Conservation (phyloP, 2,113 vertebrate species). For the Eurypyga helias region DNA sequence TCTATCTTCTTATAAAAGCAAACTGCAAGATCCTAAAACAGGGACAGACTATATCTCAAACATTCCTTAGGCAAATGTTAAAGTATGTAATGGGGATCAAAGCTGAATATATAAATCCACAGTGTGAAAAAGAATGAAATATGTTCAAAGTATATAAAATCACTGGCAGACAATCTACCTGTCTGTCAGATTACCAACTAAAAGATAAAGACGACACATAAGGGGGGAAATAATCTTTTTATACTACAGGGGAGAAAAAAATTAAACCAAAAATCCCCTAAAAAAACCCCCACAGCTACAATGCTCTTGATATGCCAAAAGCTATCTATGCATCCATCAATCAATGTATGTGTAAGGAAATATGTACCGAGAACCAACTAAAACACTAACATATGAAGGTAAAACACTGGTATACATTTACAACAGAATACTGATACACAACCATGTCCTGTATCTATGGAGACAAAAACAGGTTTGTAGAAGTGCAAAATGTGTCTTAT, state of each 20-base stretch:
- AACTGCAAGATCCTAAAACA: neutral
- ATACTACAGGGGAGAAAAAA: neutral
- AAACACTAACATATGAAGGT: neutral
- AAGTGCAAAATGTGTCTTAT: neutral
- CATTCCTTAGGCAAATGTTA: neutral
- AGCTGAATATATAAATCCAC: neutral
- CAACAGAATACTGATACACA: neutral
- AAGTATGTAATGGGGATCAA: neutral
- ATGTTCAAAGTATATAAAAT: neutral
- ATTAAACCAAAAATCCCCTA: neutral
- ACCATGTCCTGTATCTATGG: neutral
- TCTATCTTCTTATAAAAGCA: neutral
- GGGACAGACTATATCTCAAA: neutral
- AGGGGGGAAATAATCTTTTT: neutral
- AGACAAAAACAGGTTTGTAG: neutral
- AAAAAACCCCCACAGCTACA: neutral
- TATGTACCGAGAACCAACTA: neutral
- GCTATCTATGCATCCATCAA: neutral
- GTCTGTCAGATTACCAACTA: neutral
- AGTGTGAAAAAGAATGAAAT: neutral
- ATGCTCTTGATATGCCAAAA: neutral
- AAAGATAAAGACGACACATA: neutral
- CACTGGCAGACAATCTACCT: neutral
- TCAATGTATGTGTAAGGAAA: neutral
- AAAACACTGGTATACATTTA: neutral